phyloP scores from a whole-genome alignment of 1,140 invertebrate genomes.

The Plodia interpunctella region DNA sequence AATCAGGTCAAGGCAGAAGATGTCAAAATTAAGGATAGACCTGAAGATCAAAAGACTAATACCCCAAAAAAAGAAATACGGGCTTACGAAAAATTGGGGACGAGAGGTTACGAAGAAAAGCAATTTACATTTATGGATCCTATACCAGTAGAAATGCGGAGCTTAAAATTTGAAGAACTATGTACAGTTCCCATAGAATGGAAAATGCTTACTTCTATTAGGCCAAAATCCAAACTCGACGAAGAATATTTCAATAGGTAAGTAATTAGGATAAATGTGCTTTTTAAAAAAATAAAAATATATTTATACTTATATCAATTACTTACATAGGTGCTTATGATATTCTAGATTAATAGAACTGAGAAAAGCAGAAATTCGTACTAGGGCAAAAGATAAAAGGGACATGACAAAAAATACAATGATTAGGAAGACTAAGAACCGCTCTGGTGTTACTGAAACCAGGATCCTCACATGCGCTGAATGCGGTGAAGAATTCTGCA shows the following conservation, averaged over 20 bases:
- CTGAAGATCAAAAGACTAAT: conserved; percentile 81
- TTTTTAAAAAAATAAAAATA: background rate
- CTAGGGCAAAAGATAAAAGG: conserved; percentile 81
- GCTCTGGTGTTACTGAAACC: conserved; percentile 87
- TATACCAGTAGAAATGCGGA: conserved; percentile 88
- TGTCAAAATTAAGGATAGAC: conserved; percentile 81
- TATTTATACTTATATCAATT: too few relatives aligned
- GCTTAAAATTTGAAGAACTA: conserved; percentile 86
- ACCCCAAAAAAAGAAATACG: conserved; percentile 82
- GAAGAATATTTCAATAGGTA: conserved; percentile 93
- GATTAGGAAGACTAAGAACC: conserved; percentile 86
- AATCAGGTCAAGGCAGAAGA: conserved; percentile 79
- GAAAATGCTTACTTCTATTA: conserved; percentile 92
- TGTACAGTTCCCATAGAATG: conserved; percentile 93
- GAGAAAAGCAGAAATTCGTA: conserved; percentile 86
- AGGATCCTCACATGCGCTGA: conserved; percentile 85
- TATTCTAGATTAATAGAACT: conserved; percentile 84
- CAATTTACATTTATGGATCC: conserved; percentile 87
- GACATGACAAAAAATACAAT: conserved; percentile 79
- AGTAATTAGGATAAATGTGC: conserved; percentile 6
- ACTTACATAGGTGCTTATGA: background rate
- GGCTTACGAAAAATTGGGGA: conserved; percentile 72
- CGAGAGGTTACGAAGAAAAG: conserved; percentile 75
- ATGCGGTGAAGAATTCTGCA: conserved; percentile 92
- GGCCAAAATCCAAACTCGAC: conserved; percentile 88